phyloP scores from a whole-genome alignment of 1,140 invertebrate species.

The Gerris buenoi region DNA sequence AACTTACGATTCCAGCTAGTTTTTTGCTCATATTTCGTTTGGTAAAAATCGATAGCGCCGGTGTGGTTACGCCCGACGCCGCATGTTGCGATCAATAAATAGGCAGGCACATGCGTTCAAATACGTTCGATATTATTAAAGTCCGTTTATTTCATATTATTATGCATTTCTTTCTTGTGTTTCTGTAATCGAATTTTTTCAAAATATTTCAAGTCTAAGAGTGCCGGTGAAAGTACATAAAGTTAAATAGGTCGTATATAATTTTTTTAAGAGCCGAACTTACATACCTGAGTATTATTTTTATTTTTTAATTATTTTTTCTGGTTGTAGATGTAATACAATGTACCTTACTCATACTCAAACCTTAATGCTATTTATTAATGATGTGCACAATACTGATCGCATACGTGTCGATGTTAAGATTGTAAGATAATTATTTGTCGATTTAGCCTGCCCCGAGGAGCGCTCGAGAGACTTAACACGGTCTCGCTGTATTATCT shows the following conservation, averaged over 20 bases:
- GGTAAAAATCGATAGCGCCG: not conserved
- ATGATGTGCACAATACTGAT: too few species aligned
- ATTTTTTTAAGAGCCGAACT: not conserved
- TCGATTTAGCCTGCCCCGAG: too few species aligned
- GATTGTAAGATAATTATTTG: too few species aligned
- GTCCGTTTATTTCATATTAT: not conserved
- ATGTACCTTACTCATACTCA: too few species aligned
- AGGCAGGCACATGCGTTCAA: not conserved
- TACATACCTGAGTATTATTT: not conserved
- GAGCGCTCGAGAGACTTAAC: too few species aligned
- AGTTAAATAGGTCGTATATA: not conserved
- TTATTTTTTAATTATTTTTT: not conserved
- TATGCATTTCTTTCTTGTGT: not conserved
- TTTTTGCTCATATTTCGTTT: not conserved
- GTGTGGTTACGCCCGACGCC: not conserved
- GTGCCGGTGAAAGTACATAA: not conserved
- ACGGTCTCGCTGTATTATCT: too few species aligned
- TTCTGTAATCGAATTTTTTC: too few species aligned
- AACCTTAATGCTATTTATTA: too few species aligned
- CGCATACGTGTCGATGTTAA: too few species aligned
- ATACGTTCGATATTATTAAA: not conserved
- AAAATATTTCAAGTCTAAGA: not conserved
- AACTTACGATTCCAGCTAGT: too few species aligned
- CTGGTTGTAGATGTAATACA: not conserved
- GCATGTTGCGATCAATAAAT: not conserved